Evolutionary conservation across 1,140 invertebrate species (phyloP), one percentile per base, ranked within the genome.

Genomic region (Pogonognathellus flavescens): DNA sequence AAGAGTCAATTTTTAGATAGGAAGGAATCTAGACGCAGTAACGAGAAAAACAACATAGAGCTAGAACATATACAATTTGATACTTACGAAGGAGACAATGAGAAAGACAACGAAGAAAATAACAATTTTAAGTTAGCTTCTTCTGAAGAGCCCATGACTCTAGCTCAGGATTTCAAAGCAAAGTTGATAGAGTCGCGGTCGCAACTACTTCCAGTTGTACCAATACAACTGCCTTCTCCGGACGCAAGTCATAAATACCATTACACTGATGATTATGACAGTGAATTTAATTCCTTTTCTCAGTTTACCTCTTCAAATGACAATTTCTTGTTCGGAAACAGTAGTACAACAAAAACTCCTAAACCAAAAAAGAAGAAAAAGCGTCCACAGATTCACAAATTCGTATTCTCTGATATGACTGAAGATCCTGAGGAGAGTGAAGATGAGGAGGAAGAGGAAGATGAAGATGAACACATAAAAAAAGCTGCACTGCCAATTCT

Each of bases 201-300:
- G 14, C 80, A 81, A 18, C 13, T 57, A 55, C 80, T 84, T 49
- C 83, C 83, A 3, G 62, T 84, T 76, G 60, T 84, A 14, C 83
- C 83, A 1, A 84, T 84, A 2, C 83, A 84, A 72, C 49, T 84
- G 13, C 83, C 83, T 1, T 76, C 83, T 5, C 83, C 83, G 53
- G 57, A 70, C 52, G 18, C 11, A 50, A 84, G 22, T 0, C 50
- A 52, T 22, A 25, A 66, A 6, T 84, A 84, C 16, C 83, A 84
- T 49, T 84, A 84, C 62, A 84, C 83, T 0, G 83, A 84, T 14
- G 83, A 84, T 25, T 55, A 82, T 16, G 81, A 82, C 81, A 82
- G 81, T 18, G 81, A 82, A 49, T 82, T 60, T 62, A 59, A 31
- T 60, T 82, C 81, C 25, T 82, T 82, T 49, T 31, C 81, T 2